Evolutionary conservation across 2,797 vertebrate genomes (phyloP).

Genomic region (Pseudotriccus pelzelni): DNA sequence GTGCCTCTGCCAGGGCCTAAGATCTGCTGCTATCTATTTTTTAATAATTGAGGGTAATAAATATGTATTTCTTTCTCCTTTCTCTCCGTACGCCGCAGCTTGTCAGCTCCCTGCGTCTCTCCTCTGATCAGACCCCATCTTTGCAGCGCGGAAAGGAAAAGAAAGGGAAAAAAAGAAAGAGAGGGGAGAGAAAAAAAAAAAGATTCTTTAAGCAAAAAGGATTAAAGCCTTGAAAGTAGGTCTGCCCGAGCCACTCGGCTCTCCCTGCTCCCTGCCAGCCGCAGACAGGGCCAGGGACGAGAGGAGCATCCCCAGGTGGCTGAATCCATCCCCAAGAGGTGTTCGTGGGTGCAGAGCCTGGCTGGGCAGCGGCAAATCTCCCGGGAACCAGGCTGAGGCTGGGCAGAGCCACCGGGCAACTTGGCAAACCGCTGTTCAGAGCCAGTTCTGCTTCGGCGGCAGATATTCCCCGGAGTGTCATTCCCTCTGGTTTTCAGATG

Average conservation of each 20-base stretch:
- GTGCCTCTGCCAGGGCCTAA: constrained; percentile 76
- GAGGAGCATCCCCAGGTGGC: neutral
- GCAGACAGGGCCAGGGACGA: neutral
- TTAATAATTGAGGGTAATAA: constrained; percentile 86
- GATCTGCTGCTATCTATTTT: constrained; percentile 80
- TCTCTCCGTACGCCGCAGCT: constrained; percentile 72
- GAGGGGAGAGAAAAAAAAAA: neutral
- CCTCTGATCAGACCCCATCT: constrained; percentile 82
- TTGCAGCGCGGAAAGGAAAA: constrained; percentile 56
- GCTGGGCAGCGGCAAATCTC: neutral
- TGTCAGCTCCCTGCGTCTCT: constrained; percentile 80
- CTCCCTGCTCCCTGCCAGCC: neutral
- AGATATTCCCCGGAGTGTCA: neutral
- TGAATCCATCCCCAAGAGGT: neutral
- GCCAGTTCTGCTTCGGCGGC: neutral
- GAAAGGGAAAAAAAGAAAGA: neutral
- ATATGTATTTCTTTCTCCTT: constrained; percentile 84
- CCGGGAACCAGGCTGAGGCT: neutral
- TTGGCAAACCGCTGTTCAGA: neutral
- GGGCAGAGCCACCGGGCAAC: neutral
- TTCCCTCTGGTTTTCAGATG: neutral
- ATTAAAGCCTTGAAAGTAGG: constrained; percentile 83
- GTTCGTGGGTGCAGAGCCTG: neutral
- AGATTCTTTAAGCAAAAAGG: constrained; percentile 80
- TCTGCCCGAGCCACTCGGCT: constrained; percentile 57